Base-by-base conservation (phyloP, 2,888 invertebrate species). In the Resseliella maxima region DNA sequence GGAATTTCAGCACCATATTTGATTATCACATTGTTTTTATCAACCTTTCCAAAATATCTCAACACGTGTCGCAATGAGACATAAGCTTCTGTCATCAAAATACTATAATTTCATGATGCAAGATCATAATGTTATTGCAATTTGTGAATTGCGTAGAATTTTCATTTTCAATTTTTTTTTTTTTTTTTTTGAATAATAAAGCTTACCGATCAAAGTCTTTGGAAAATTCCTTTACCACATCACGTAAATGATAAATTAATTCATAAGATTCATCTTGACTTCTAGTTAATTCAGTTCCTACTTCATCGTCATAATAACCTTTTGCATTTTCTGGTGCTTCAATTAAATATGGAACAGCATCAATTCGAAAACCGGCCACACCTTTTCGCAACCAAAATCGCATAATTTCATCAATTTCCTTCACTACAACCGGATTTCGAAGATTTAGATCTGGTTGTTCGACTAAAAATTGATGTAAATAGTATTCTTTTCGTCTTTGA, bases 391-490 rank as follows among this genome's bases (percentile, higher is more conserved):
- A 36, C 21, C 31, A 45, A 18, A 45, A 45, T 12, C 21, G 2
- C 2, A n/a, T 85, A 15, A 38, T 86, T 89, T 5, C 5, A 5
- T 41, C 45, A 88, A 93, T 92, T 88, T 92, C 92, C 0, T 89
- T 88, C 3, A 90, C 90, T 2, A 95, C 89, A 0, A 87, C 88
- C 0, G 91, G 89, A 89, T 92, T 93, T 0, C 93, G 91, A 88
- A 92, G 94, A 89, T 95, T 95, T 0, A 95, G 90, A 89, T 95
- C 95, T 0, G 94, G 93, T 88, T 95, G 94, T 27, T 35, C 36
- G 1, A 15, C 21, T 36, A 81, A 81, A 81, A 81, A 81, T 18
- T 94, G 93, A 89, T 95, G 95, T 1, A 94, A 90, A 88, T 94
- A 95, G 87, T 92, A 95, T 88, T 94, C 93, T n/a, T 92, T 88